phyloP scores from a whole-genome alignment of 2,113 vertebrate species.

The Danio rerio region GRCz12tu NC_133182.1:40144501-40145000 shows the following conservation, averaged over 20 bases:
- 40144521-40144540: conserved; percentile 7
- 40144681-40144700: background rate
- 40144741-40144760: background rate
- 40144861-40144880: background rate
- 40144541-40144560: background rate
- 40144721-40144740: background rate
- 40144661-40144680: background rate
- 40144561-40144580: background rate
- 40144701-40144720: conserved; percentile 1
- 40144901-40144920: background rate
- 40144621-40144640: background rate
- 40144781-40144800: background rate
- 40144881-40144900: background rate
- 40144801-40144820: conserved; percentile 1
- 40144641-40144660: background rate
- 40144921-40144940: background rate
- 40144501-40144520: conserved; percentile 1
- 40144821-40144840: background rate
- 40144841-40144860: background rate
- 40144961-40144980: background rate
- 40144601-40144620: background rate
- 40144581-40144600: conserved; percentile 3
- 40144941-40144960: background rate
- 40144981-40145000: background rate
- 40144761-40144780: background rate